These are phyloP conservation scores for Petromus typicus DNA, from an alignment of 2,113 vertebrate species.

Conservation along the genomic window DNA sequence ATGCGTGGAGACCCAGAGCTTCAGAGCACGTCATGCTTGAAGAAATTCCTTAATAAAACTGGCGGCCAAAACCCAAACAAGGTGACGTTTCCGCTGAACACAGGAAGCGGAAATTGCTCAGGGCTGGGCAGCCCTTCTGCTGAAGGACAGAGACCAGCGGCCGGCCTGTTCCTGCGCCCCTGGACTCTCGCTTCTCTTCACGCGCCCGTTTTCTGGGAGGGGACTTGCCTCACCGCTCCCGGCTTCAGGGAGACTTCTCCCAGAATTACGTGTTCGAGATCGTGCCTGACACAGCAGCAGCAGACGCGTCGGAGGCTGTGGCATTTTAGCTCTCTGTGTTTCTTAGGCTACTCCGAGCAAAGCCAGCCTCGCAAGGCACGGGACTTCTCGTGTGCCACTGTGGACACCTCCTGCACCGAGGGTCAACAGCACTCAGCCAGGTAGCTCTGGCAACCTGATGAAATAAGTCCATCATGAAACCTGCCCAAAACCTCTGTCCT, in stretches of 20 bases:
- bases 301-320: neutral
- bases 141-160: neutral
- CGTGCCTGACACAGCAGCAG: neutral
- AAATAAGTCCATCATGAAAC: neutral
- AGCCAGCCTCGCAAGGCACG: neutral
- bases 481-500: neutral
- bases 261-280: neutral
- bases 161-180: too few relatives aligned
- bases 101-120: neutral
- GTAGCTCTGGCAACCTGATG: neutral
- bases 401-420: neutral
- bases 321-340: neutral
- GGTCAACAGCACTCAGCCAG: neutral
- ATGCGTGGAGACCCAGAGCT: neutral
- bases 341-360: neutral
- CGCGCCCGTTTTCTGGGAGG: neutral
- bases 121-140: neutral
- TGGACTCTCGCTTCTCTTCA: neutral
- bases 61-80: neutral
- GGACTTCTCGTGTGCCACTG: neutral
- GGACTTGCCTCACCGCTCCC: neutral
- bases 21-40: neutral
- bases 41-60: conserved; percentile 24
- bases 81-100: neutral
- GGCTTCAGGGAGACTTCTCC: neutral